A percentile compares a stretch with the other conserved stretches of the same genome.
These are phyloP conservation scores for Tachystola acroxantha DNA, from an alignment of 2,888 invertebrate species.

Conservation along the genomic window DNA sequence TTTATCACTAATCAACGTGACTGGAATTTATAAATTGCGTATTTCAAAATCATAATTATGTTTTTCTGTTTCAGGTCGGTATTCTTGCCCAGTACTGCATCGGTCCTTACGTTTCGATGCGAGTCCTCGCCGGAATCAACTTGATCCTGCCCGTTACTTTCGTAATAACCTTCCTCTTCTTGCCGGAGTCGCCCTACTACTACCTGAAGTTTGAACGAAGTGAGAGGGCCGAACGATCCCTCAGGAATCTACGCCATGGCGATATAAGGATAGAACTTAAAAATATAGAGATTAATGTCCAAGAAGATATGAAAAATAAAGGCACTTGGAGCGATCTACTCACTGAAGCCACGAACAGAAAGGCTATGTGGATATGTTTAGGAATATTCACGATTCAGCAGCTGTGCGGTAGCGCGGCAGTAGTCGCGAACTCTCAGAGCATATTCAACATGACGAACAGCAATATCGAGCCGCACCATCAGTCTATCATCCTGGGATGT, in stretches of 20 bases:
- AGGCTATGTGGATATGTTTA: slow-evolving; percentile 80
- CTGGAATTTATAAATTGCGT: neutral
- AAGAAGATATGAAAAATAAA: slow-evolving; percentile 73
- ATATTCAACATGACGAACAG: slow-evolving; percentile 72
- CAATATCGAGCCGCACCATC: slow-evolving; percentile 67
- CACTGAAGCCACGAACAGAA: slow-evolving; percentile 74
- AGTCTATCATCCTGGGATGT: slow-evolving; percentile 77
- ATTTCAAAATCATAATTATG: slow-evolving; percentile 3
- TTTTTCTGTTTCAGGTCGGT: slow-evolving; percentile 68
- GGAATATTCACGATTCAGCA: slow-evolving; percentile 80
- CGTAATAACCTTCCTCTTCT: slow-evolving; percentile 73
- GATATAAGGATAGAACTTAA: slow-evolving; percentile 74
- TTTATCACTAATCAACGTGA: neutral
- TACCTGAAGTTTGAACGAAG: slow-evolving; percentile 72
- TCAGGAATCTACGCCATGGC: slow-evolving; percentile 78
- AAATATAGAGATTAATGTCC: slow-evolving; percentile 71
- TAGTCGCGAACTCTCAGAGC: slow-evolving; percentile 79
- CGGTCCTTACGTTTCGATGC: slow-evolving; percentile 77
- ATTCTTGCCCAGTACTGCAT: slow-evolving; percentile 80
- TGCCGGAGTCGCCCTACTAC: slow-evolving; percentile 84
- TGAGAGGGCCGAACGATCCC: slow-evolving; percentile 75
- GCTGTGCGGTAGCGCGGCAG: slow-evolving; percentile 81
- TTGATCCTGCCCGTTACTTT: slow-evolving; percentile 76
- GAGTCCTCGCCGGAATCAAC: slow-evolving; percentile 73
- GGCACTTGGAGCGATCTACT: slow-evolving; percentile 74